Evolutionary conservation across 2,113 vertebrate species (phyloP).

Genomic region (Anarrhichthys ocellatus): DNA sequence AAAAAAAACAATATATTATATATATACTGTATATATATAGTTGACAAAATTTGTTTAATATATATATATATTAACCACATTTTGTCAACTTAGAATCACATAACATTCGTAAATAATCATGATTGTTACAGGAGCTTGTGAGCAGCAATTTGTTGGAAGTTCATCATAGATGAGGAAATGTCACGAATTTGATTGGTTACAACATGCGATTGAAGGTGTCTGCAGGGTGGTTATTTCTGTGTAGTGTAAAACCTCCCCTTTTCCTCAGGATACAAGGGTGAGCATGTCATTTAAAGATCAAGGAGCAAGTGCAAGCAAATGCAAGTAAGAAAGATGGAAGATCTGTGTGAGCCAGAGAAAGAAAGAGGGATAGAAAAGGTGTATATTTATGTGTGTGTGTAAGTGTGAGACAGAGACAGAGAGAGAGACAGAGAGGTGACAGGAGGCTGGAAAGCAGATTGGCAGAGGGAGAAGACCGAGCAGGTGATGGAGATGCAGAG

Average conservation of each 20-base stretch:
- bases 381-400: not conserved
- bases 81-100: not conserved
- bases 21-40: not conserved
- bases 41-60: no score
- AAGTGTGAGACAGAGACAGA: not conserved
- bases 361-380: conserved; percentile 1
- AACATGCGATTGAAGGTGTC: conserved; percentile 58
- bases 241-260: conserved; percentile 44
- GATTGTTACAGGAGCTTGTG: conserved; percentile 26
- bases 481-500: conserved; percentile 73
- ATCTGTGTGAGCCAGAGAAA: conserved; percentile 24
- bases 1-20: not conserved
- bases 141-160: conserved; percentile 41
- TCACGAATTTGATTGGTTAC: conserved; percentile 74
- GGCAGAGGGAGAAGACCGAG: conserved; percentile 62
- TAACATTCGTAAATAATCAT: not conserved
- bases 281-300: conserved; percentile 57
- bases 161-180: conserved; percentile 62
- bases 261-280: conserved; percentile 30
- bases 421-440: conserved; percentile 35
- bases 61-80: not conserved
- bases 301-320: not conserved
- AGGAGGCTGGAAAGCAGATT: conserved; percentile 65
- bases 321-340: conserved; percentile 26
- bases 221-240: conserved; percentile 62